Base-by-base conservation (phyloP, 2,113 vertebrate genomes). In the Gasterosteus nipponicus region DNA sequence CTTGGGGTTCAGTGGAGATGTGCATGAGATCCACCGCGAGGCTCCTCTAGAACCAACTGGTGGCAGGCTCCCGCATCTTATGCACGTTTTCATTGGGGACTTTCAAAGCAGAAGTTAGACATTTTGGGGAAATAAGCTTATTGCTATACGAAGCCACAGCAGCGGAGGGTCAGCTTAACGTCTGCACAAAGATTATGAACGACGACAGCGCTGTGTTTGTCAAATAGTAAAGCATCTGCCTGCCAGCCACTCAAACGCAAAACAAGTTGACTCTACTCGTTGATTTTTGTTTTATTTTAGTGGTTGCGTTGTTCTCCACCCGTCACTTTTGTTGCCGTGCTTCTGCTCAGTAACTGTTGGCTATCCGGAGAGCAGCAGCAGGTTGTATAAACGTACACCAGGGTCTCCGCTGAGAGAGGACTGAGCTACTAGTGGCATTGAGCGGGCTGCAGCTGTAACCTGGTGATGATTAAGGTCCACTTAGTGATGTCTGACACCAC, bases 271-370 rank as follows among this genome's bases (percentile, higher is more conserved):
- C 2, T 0, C 46, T 61, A 47, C 26, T 15, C 26, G 10, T 41
- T 2, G 3, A 7, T 33, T 60, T 15, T 41, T 4, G 5, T 15
- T 42, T 53, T 49, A 5, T 26, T 51, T 66, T 1, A 33, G 33
- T 4, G 5, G 10, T 42, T 53, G 58, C 3, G 26, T 51, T 66
- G 1, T 74, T 72, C 29, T 67, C 73, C 49, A 66, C 80, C 65
- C 53, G 78, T 81, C 69, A 81, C 51, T 60, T 61, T 51, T 78
- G 42, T 80, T 74, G 54, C 58, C 70, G 35, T 80, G 66, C 79
- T 73, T 81, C 79, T 35, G 76, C 73, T 39, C 60, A 61, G 35
- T 75, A 41, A 78, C 60, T 22, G n/a, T 29, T 60, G 63, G 41
- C 42, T 62, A 3, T 46, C 51, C 73, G 42, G n/a, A 64, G 33